Conservation (phyloP, 2,797 vertebrate species). For the Chloroceryle amazona region DNA sequence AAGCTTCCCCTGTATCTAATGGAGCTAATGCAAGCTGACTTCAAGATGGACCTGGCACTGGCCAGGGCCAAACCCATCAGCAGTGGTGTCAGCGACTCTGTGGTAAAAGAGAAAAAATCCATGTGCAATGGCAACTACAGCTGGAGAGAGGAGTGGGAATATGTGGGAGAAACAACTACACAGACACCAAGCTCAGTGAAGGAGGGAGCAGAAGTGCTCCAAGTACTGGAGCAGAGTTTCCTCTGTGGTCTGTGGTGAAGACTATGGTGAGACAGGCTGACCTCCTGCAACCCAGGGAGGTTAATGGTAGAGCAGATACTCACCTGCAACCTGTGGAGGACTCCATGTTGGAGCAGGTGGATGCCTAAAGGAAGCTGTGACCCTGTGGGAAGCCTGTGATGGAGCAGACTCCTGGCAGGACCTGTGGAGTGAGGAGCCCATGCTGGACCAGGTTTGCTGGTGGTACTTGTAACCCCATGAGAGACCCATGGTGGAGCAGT, state of each 20-base stretch:
- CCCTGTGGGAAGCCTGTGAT: neutral
- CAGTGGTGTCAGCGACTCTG: neutral
- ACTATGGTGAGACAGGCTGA: neutral
- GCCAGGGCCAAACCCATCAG: neutral
- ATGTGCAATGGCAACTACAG: neutral
- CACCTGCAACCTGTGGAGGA: neutral
- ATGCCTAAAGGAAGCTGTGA: neutral
- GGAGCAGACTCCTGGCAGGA: neutral
- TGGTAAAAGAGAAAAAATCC: neutral
- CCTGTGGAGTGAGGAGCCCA: neutral
- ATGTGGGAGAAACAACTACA: neutral
- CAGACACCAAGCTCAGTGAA: neutral
- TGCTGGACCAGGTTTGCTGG: neutral
- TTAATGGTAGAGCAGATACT: neutral
- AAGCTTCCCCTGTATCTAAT: neutral
- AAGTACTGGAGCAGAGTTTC: neutral
- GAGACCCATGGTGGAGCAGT: too few species aligned
- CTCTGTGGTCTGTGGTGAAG: fast-evolving
- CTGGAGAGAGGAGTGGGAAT: neutral
- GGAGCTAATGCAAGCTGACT: neutral
- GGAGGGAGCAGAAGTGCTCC: neutral
- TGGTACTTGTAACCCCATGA: neutral
- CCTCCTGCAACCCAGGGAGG: neutral
- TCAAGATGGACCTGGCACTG: neutral
- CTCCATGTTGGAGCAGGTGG: neutral